Evolutionary conservation across 2,888 invertebrate genomes (phyloP), one percentile per base, ranked within the genome.

Genomic region (Napeogenes inachia): DNA sequence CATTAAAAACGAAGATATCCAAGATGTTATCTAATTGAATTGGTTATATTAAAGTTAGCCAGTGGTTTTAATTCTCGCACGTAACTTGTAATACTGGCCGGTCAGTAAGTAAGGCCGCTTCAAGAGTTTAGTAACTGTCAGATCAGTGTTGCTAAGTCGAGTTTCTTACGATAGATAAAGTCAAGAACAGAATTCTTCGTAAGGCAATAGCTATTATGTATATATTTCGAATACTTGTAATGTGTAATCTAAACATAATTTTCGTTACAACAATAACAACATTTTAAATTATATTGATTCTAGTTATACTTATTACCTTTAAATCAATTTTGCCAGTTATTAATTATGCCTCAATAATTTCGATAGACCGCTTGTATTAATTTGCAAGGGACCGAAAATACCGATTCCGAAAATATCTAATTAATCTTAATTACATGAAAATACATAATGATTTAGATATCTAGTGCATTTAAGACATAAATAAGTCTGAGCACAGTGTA

Each of bases 201-300:
- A 42, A 42, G 3, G 10, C 42, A 42, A 42, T 13, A 38, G 21
- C 45, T n/a, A 6, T 8, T 56, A 45, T 58, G 35, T 53, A 58
- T 42, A 35, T 13, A 35, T 32, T 59, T 8, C 45, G 47, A 59
- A 53, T 45, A 21, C 21, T 45, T 59, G 45, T 54, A 21, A 42
- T 10, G 8, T 3, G 10, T 1, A 42, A 8, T 10, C 3, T 3
- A 42, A 42, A 10, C 12, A 42, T 10, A 42, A 42, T 10, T 35
- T 2, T 4, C 6, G 6, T 2, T 6, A 35, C 38, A 38, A 4
- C 8, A 38, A 8, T 38, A 38, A 38, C 38, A 38, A 6, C 8
- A 38, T 6, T 8, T 6, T 38, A 38, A 1, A 38, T 38, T 38
- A 38, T 6, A 38, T 38, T 38, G 4, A 38, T 38, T 38, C 38